Conservation (phyloP, 2,888 invertebrate species). For the Teleiodes luculella region DNA sequence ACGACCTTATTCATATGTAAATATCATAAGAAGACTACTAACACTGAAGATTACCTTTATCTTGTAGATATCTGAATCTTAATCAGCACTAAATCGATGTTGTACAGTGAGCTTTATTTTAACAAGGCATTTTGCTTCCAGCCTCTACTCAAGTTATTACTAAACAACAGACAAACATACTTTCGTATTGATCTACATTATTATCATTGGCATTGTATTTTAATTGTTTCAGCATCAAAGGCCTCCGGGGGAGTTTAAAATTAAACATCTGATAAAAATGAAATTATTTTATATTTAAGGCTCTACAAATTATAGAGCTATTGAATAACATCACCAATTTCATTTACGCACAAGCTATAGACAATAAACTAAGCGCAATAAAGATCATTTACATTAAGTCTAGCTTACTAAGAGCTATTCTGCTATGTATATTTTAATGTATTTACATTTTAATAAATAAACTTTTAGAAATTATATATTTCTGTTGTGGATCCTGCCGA, state of each 20-base stretch:
- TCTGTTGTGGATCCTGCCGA: slow-evolving; percentile 53
- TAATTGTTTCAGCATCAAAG: slow-evolving; percentile 73
- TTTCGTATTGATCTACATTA: slow-evolving; percentile 11
- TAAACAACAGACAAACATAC: background rate
- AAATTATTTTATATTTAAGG: slow-evolving; percentile 9
- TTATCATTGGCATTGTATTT: slow-evolving; percentile 52
- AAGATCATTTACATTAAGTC: slow-evolving; percentile 19
- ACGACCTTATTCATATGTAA: background rate
- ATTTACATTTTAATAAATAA: slow-evolving; percentile 66
- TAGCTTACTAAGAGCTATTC: slow-evolving; percentile 22
- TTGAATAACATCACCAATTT: slow-evolving; percentile 10
- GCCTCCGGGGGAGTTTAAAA: slow-evolving; percentile 53
- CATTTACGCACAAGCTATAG: slow-evolving; percentile 12
- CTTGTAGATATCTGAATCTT: slow-evolving; percentile 4
- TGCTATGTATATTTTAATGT: slow-evolving; percentile 40
- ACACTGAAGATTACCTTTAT: background rate
- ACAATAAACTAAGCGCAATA: slow-evolving; percentile 20
- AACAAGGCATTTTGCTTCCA: slow-evolving; percentile 7
- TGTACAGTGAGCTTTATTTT: slow-evolving; percentile 10
- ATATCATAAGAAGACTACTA: slow-evolving; percentile 18
- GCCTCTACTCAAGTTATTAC: background rate
- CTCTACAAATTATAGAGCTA: slow-evolving; percentile 7
- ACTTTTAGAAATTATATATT: slow-evolving; percentile 38
- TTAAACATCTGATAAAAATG: slow-evolving; percentile 32
- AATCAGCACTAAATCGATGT: slow-evolving; percentile 1